phyloP scores from a whole-genome alignment of 2,113 vertebrate genomes.

The Microtus oregoni region DNA sequence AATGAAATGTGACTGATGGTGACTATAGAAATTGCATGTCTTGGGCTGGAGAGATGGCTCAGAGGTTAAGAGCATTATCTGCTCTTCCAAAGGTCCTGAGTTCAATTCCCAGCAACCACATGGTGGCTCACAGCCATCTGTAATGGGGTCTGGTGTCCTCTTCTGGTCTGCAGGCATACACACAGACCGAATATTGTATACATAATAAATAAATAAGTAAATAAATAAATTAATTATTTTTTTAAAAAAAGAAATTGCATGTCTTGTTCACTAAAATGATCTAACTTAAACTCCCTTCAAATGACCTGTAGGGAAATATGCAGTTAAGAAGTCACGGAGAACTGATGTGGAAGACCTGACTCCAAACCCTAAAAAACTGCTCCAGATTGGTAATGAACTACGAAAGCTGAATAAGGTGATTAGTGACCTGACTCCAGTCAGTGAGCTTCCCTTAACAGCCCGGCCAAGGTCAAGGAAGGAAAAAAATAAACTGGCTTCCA shows the following conservation, averaged over 20 bases:
- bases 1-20: neutral
- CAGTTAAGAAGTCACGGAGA: slow-evolving; percentile 97
- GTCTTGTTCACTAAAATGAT: slow-evolving; percentile 36
- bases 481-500: slow-evolving; percentile 99
- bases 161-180: no score
- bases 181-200: no score
- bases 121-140: no score
- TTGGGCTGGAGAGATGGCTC: neutral
- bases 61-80: no score
- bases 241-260: neutral
- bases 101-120: no score
- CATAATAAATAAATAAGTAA: no score
- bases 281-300: slow-evolving; percentile 47
- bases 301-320: slow-evolving; percentile 92
- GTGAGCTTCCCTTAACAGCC: slow-evolving; percentile 96
- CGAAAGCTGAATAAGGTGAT: slow-evolving; percentile 99
- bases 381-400: slow-evolving; percentile 97
- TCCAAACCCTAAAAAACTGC: slow-evolving; percentile 97
- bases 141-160: no score
- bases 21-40: slow-evolving; percentile 5
- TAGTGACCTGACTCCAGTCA: slow-evolving; percentile 97
- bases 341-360: slow-evolving; percentile 99
- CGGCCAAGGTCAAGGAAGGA: slow-evolving; percentile 98
- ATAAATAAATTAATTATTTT: no score
- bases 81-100: no score